These are phyloP conservation scores for Cydia strobilella DNA, from an alignment of 1,140 invertebrate species.

Conservation along the genomic window DNA sequence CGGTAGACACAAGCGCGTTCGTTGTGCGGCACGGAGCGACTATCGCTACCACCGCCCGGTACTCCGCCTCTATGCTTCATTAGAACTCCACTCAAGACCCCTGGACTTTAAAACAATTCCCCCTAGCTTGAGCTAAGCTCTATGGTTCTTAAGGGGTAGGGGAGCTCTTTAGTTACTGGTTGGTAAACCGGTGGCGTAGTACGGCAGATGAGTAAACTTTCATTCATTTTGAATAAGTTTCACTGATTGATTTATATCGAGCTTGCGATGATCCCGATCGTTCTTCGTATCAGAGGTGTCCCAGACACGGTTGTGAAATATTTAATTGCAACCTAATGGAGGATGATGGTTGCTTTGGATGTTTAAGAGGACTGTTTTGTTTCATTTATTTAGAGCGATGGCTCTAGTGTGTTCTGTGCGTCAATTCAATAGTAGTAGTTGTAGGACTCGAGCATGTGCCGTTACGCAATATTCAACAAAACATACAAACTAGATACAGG, in stretches of 20 bases:
- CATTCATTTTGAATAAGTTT: slow-evolving; percentile 46
- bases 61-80: slow-evolving; percentile 62
- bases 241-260: slow-evolving; percentile 24
- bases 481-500: not conserved
- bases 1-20: slow-evolving; percentile 51
- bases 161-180: slow-evolving; percentile 43
- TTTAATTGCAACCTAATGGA: slow-evolving; percentile 39
- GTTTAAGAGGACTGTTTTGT: slow-evolving; percentile 41
- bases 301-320: slow-evolving; percentile 37
- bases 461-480: not conserved
- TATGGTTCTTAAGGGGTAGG: slow-evolving; percentile 36
- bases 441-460: not conserved
- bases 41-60: slow-evolving; percentile 45
- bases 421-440: slow-evolving; percentile 20
- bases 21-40: slow-evolving; percentile 53
- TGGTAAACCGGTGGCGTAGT: slow-evolving; percentile 46
- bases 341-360: slow-evolving; percentile 27
- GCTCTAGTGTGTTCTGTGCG: slow-evolving; percentile 30
- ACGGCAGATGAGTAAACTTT: slow-evolving; percentile 51
- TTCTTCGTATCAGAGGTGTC: slow-evolving; percentile 3
- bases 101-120: slow-evolving; percentile 36
- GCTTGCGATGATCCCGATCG: slow-evolving; percentile 26
- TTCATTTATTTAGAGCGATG: slow-evolving; percentile 40
- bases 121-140: slow-evolving; percentile 38
- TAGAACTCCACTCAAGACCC: slow-evolving; percentile 45